These are phyloP conservation scores for Phyllotreta striolata DNA, from an alignment of 2,888 invertebrate genomes.

Conservation along the genomic window DNA sequence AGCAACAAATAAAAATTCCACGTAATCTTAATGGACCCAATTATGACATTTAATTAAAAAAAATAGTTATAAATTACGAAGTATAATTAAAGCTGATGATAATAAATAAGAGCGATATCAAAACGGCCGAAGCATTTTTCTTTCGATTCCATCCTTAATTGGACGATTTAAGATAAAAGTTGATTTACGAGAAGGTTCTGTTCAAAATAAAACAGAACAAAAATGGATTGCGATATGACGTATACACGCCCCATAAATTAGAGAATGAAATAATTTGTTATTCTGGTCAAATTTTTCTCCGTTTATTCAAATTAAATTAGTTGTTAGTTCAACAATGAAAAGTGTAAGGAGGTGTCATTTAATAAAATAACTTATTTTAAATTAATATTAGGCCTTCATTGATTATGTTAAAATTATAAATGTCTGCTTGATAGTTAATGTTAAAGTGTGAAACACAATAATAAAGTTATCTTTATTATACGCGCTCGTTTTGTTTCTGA, in stretches of 20 bases:
- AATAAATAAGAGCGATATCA: conserved; percentile 20
- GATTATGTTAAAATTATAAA: too few relatives aligned
- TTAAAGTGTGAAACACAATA: too few relatives aligned
- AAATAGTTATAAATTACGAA: conserved; percentile 13
- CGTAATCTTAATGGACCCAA: conserved; percentile 11
- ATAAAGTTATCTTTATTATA: too few relatives aligned
- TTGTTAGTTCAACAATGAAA: too few relatives aligned
- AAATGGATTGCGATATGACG: background rate
- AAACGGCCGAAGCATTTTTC: conserved; percentile 11
- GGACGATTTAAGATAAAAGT: conserved; percentile 12
- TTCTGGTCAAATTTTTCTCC: background rate
- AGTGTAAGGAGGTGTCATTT: too few relatives aligned
- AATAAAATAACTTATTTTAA: too few relatives aligned
- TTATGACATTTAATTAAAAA: conserved; percentile 11
- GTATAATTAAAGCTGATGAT: conserved; percentile 16
- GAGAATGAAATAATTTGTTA: too few relatives aligned
- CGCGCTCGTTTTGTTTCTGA: too few relatives aligned
- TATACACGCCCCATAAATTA: background rate
- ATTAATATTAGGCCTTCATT: too few relatives aligned
- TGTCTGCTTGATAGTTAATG: too few relatives aligned
- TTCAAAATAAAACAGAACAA: conserved; percentile 2
- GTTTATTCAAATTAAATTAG: background rate
- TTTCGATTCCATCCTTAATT: conserved; percentile 6
- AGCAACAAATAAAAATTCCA: too few relatives aligned
- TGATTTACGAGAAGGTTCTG: conserved; percentile 5